Evolutionary conservation across 2,797 vertebrate genomes (phyloP).

Genomic region (Characodon lateralis): DNA sequence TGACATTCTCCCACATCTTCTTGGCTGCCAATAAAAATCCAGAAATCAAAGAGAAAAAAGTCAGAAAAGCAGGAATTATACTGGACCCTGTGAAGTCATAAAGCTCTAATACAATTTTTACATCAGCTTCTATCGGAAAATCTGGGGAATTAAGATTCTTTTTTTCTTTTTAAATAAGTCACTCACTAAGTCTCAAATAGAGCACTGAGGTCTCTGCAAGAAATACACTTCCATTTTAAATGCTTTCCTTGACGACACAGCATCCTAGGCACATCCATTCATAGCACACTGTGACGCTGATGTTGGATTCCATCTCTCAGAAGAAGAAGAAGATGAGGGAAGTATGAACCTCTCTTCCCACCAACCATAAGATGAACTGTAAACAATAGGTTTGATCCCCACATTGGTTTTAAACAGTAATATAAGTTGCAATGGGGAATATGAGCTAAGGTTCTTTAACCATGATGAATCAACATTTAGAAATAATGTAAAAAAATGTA

Average conservation of each 20-base stretch:
- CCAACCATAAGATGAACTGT: conserved; percentile 22
- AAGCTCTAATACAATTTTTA: conserved; percentile 30
- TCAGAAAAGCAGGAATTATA: conserved; percentile 38
- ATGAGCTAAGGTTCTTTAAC: conserved; percentile 44
- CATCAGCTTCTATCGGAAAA: not conserved
- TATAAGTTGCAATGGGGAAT: conserved; percentile 10
- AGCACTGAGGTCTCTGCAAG: conserved; percentile 33
- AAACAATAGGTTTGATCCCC: conserved; percentile 41
- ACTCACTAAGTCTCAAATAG: conserved; percentile 20
- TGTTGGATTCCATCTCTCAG: conserved; percentile 52
- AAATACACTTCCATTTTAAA: conserved; percentile 54
- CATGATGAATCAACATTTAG: conserved; percentile 32
- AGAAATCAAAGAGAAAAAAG: conserved; percentile 42
- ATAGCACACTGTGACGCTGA: conserved; percentile 70
- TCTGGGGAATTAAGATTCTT: conserved; percentile 19
- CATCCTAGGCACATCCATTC: conserved; percentile 70
- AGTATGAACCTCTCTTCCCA: conserved; percentile 34
- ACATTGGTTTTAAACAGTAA: conserved; percentile 24
- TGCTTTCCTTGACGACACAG: conserved; percentile 75
- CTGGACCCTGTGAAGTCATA: conserved; percentile 13
- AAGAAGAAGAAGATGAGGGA: conserved; percentile 42
- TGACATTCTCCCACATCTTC: conserved; percentile 64
- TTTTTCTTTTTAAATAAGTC: conserved; percentile 11
- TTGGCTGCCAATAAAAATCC: conserved; percentile 52
- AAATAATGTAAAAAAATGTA: not conserved